phyloP scores from a whole-genome alignment of 2,113 vertebrate genomes.

The Anarhynchus alexandrinus region DNA sequence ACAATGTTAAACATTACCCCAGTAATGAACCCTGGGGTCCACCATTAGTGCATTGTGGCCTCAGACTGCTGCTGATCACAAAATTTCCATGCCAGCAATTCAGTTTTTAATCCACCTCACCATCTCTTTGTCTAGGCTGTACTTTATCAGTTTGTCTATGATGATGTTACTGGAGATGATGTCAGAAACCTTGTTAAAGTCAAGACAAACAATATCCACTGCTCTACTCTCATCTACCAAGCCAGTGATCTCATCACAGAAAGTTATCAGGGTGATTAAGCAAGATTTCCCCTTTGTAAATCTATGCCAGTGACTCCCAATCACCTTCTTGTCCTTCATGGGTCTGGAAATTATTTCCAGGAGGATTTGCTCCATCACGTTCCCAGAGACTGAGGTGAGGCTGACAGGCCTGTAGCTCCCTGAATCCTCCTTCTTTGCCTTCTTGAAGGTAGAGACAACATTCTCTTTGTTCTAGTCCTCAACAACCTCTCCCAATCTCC shows the following conservation, averaged over 20 bases:
- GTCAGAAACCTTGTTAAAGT: neutral
- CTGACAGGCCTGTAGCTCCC: neutral
- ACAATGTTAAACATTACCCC: neutral
- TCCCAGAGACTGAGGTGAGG: neutral
- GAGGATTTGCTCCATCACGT: neutral
- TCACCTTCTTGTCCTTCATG: neutral
- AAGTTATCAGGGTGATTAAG: neutral
- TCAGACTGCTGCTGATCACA: neutral
- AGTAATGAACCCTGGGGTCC: neutral
- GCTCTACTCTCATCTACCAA: neutral
- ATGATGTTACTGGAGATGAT: fast-evolving
- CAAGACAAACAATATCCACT: neutral
- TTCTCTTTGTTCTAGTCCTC: neutral
- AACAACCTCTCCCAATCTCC: neutral
- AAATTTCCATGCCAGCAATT: neutral
- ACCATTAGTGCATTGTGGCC: too few species aligned
- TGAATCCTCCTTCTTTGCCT: neutral
- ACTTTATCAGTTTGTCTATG: neutral
- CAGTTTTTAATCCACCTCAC: neutral
- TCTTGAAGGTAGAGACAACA: neutral
- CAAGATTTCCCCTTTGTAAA: neutral
- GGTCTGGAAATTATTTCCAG: neutral
- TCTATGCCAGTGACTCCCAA: neutral
- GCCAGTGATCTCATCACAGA: neutral
- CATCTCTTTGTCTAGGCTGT: neutral